Percentiles rank a stretch among this genome's conserved stretches.
Conservation (phyloP, 2,113 vertebrate genomes). For the Haemorhous mexicanus region DNA sequence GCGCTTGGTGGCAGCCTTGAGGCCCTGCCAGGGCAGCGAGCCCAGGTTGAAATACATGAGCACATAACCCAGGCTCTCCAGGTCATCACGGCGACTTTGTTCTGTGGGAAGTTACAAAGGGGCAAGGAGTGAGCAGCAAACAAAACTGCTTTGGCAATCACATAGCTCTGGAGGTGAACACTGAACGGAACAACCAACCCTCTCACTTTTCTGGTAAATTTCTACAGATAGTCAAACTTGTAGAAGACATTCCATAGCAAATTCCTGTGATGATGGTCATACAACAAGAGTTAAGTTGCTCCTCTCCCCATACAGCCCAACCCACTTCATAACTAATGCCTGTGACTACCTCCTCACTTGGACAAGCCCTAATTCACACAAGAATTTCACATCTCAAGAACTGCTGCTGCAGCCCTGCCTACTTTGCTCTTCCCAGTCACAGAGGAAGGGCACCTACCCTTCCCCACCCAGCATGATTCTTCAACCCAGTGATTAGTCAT, state of each 20-base stretch:
- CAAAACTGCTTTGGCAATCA: neutral
- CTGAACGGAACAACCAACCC: neutral
- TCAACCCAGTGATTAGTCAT: constrained; percentile 27
- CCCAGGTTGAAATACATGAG: constrained; percentile 99
- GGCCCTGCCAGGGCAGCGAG: constrained; percentile 96
- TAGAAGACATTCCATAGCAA: neutral
- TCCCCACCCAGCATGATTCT: constrained; percentile 14
- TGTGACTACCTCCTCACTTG: neutral
- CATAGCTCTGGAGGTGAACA: neutral
- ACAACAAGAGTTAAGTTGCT: neutral
- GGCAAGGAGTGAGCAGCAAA: constrained; percentile 1
- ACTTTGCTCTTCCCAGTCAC: neutral
- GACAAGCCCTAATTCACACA: constrained; percentile 10
- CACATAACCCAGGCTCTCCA: constrained; percentile 95
- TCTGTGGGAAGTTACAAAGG: constrained; percentile 73
- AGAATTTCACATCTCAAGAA: neutral
- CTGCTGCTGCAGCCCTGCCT: neutral
- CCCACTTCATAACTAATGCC: constrained; percentile 10
- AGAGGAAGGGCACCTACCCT: constrained; percentile 5
- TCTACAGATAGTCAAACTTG: neutral
- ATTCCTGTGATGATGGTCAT: neutral
- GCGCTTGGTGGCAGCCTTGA: constrained; percentile 96
- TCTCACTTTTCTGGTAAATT: neutral
- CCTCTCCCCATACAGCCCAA: neutral
- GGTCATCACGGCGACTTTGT: constrained; percentile 93